Evolutionary conservation across 2,888 invertebrate genomes (phyloP).

Genomic region (Drosophila falleni): DNA sequence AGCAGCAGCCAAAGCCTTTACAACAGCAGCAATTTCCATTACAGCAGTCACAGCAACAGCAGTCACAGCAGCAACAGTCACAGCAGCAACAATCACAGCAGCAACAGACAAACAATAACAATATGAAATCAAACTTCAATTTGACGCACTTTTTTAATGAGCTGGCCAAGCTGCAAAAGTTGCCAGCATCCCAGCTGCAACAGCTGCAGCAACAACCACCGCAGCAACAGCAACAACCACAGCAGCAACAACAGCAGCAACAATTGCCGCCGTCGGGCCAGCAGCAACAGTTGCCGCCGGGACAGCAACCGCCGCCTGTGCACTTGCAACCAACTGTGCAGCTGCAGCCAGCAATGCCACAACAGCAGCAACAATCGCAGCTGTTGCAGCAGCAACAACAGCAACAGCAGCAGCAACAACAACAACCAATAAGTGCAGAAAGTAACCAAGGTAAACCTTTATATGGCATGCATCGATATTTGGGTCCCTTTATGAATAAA

Average conservation of each 20-base stretch:
- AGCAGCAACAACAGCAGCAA: constrained; percentile 14
- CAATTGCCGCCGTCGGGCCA: constrained; percentile 6
- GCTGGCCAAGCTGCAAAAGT: constrained; percentile 46
- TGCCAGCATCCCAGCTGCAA: constrained; percentile 31
- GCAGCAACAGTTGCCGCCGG: constrained; percentile 28
- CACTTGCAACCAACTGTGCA: constrained; percentile 9
- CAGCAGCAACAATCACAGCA: background rate
- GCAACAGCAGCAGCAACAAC: constrained; percentile 17
- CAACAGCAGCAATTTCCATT: constrained; percentile 19
- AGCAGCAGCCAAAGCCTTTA: constrained; percentile 7
- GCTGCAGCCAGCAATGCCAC: constrained; percentile 1
- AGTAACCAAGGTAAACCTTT: constrained; percentile 1
- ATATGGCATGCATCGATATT: constrained; percentile 45
- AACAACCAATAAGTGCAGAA: constrained; percentile 5
- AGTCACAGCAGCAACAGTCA: constrained; percentile 1
- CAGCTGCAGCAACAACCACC: constrained; percentile 22
- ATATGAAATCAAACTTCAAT: constrained; percentile 47
- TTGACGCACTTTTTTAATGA: constrained; percentile 62
- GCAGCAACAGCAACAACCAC: constrained; percentile 5
- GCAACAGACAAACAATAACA: constrained; percentile 21
- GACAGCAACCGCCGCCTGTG: constrained; percentile 5
- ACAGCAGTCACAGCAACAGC: constrained; percentile 7
- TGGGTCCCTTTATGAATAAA: constrained; percentile 49
- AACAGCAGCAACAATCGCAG: constrained; percentile 17
- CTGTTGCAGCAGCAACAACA: constrained; percentile 11